These are phyloP conservation scores for Petaurus breviceps DNA, from an alignment of 2,113 vertebrate genomes.

Conservation along the genomic window DNA sequence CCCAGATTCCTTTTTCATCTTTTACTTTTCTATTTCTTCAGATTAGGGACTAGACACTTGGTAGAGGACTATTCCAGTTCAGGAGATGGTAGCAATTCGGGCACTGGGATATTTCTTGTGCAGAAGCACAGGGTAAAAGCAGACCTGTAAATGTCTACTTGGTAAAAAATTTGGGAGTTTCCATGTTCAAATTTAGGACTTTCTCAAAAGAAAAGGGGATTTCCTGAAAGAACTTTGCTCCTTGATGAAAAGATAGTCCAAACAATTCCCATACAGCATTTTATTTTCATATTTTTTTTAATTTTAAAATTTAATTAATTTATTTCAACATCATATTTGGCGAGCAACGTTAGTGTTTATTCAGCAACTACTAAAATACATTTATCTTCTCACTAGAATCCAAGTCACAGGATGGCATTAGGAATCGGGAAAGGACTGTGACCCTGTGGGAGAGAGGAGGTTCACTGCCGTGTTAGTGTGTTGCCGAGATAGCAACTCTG, in stretches of 20 bases:
- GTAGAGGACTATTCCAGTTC: background rate
- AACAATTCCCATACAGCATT: background rate
- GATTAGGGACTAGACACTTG: background rate
- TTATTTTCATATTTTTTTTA: background rate
- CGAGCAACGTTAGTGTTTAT: background rate
- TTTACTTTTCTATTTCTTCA: background rate
- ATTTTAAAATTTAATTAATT: background rate
- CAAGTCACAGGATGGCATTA: background rate
- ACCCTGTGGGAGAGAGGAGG: background rate
- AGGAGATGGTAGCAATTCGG: background rate
- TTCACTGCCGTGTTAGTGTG: background rate
- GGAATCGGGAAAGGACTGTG: background rate
- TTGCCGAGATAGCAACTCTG: background rate
- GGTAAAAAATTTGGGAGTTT: background rate
- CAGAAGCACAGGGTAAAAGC: background rate
- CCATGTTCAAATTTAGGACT: background rate
- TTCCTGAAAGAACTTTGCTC: background rate
- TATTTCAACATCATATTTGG: background rate
- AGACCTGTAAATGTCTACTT: background rate
- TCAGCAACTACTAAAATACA: background rate
- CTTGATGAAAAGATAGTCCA: background rate
- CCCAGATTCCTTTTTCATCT: background rate
- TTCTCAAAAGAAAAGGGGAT: background rate
- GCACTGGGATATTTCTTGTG: background rate
- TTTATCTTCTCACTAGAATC: background rate